Percentiles rank a stretch among this genome's conserved stretches.
These are phyloP conservation scores for Chrysocyon brachyurus DNA, from an alignment of 2,797 vertebrate species.

Conservation along the genomic window DNA sequence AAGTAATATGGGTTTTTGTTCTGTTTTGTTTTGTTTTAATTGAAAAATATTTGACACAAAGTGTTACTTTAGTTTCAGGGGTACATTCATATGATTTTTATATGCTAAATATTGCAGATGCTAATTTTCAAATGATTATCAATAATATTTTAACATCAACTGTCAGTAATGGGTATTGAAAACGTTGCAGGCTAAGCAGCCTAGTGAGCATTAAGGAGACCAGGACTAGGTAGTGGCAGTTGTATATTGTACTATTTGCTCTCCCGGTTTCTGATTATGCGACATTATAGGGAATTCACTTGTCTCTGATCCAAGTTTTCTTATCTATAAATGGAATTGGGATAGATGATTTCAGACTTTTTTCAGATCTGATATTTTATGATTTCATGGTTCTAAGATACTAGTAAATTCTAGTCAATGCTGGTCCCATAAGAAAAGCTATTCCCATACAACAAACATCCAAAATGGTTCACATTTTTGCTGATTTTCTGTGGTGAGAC, in stretches of 20 bases:
- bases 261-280: not conserved
- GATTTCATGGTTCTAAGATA: not conserved
- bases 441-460: not conserved
- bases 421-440: not conserved
- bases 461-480: not conserved
- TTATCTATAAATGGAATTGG: not conserved
- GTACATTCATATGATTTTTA: not conserved
- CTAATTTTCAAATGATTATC: not conserved
- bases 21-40: not conserved
- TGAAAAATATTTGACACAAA: not conserved
- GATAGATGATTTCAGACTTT: not conserved
- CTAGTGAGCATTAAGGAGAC: not conserved
- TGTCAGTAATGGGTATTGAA: not conserved
- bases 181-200: not conserved
- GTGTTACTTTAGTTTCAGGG: not conserved
- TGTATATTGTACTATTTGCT: accelerated
- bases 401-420: not conserved
- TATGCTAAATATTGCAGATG: not conserved
- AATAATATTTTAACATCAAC: not conserved
- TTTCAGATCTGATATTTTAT: not conserved
- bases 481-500: conserved; percentile 32
- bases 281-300: not conserved
- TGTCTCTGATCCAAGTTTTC: conserved; percentile 1
- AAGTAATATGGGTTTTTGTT: not conserved
- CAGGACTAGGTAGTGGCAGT: not conserved